A percentile compares a stretch with the other conserved stretches of the same genome.
Evolutionary conservation across 1,140 invertebrate species (phyloP).

Genomic region (Ceratoteleas bidentatus): DNA sequence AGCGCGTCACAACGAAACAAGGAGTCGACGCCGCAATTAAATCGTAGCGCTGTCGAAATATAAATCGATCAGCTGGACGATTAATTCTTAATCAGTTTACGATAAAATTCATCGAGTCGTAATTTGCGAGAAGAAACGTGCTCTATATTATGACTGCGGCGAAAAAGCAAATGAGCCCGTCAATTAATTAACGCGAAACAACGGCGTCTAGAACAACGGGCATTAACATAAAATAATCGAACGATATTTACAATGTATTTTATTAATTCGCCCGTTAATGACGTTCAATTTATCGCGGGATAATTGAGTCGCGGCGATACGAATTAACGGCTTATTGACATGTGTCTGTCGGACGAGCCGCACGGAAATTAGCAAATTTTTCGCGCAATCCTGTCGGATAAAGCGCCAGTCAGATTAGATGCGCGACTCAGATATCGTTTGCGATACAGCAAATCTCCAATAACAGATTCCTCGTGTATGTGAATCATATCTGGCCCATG

Average conservation of each 20-base stretch:
- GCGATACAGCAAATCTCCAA: no score
- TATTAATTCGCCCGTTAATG: constrained; percentile 26
- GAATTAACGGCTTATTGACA: constrained; percentile 40
- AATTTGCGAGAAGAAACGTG: no score
- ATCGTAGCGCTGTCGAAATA: constrained; percentile 19
- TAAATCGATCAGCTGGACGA: constrained; percentile 18
- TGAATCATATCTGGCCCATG: no score
- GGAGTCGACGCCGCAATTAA: constrained; percentile 13
- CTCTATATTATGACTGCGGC: no score
- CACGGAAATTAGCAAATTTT: constrained; percentile 46
- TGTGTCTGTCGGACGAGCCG: constrained; percentile 21
- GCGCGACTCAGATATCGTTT: constrained; percentile 7
- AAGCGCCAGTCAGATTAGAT: no score
- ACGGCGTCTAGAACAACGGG: no score
- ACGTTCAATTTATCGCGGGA: constrained; percentile 20
- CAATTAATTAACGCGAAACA: not conserved
- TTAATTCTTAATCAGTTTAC: constrained; percentile 24
- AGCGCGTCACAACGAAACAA: constrained; percentile 29
- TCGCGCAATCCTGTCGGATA: constrained; percentile 22
- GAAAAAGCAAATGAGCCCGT: no score
- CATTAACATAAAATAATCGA: constrained; percentile 1
- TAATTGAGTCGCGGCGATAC: constrained; percentile 21
- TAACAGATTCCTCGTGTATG: no score
- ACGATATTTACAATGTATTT: constrained; percentile 16
- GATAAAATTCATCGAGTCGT: constrained; percentile 18